These are phyloP conservation scores for Panagrolaimus sp. DNA, from an alignment of 1,140 invertebrate species.

Conservation along the genomic window DNA sequence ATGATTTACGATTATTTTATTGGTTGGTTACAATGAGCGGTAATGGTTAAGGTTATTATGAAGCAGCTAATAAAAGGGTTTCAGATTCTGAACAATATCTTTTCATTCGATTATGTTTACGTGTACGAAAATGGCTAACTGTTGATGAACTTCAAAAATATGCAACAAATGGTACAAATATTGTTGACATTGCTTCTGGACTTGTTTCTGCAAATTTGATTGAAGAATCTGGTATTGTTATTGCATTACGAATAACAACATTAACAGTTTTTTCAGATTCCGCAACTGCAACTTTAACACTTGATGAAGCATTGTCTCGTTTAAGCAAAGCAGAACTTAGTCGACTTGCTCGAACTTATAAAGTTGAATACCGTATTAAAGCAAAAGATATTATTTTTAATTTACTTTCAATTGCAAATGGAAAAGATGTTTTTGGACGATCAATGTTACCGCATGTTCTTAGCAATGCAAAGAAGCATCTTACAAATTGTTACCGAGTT, in stretches of 20 bases:
- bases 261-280: not conserved
- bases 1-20: slow-evolving; percentile 23
- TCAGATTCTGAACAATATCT: slow-evolving; percentile 27
- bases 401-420: not conserved
- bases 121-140: slow-evolving; percentile 26
- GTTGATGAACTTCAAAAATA: not conserved
- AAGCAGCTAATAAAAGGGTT: not conserved
- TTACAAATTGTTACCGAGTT: slow-evolving; percentile 31
- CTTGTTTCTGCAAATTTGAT: not conserved
- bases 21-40: slow-evolving; percentile 22
- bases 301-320: not conserved
- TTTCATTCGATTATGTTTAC: slow-evolving; percentile 26
- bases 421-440: slow-evolving; percentile 10
- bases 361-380: not conserved
- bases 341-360: slow-evolving; percentile 1
- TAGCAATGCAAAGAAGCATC: slow-evolving; percentile 10
- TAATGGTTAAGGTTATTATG: not conserved
- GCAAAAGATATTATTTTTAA: not conserved
- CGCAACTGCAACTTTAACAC: not conserved
- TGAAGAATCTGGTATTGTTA: not conserved
- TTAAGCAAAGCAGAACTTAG: not conserved
- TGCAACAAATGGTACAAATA: not conserved
- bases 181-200: not conserved
- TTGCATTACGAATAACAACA: no score
- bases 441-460: slow-evolving; percentile 13